Conservation (phyloP, 2,113 vertebrate genomes). For the Ictalurus punctatus region DNA sequence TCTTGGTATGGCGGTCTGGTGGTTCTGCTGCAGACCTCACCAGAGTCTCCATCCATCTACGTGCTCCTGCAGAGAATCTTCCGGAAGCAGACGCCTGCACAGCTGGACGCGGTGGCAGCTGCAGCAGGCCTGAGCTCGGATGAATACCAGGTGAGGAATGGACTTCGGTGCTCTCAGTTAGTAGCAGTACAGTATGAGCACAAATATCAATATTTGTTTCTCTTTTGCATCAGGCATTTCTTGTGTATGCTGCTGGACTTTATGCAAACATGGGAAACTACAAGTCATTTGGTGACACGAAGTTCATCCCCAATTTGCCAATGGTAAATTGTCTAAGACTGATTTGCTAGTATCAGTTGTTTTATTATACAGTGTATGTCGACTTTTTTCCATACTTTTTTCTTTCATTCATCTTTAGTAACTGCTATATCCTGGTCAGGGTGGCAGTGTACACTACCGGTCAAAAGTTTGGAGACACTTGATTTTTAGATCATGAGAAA, state of each 20-base stretch:
- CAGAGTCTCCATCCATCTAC: slow-evolving; percentile 84
- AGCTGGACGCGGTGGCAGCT: slow-evolving; percentile 75
- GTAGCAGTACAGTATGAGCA: not conserved
- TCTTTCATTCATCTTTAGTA: not conserved
- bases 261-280: slow-evolving; percentile 97
- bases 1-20: slow-evolving; percentile 87
- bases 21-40: slow-evolving; percentile 87
- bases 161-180: not conserved
- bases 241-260: slow-evolving; percentile 87
- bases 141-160: slow-evolving; percentile 80
- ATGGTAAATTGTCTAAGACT: slow-evolving; percentile 70
- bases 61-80: slow-evolving; percentile 84
- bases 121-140: slow-evolving; percentile 77
- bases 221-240: slow-evolving; percentile 74
- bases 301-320: slow-evolving; percentile 87
- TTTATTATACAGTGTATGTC: not conserved
- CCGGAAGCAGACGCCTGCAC: slow-evolving; percentile 75
- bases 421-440: not conserved
- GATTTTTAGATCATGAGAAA: no score
- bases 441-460: no score
- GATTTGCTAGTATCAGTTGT: not conserved
- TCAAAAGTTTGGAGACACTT: no score
- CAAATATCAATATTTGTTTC: not conserved
- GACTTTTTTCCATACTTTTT: not conserved
- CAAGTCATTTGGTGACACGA: slow-evolving; percentile 92